Conservation (phyloP, 2,113 vertebrate genomes). For the Takifugu flavidus region DNA sequence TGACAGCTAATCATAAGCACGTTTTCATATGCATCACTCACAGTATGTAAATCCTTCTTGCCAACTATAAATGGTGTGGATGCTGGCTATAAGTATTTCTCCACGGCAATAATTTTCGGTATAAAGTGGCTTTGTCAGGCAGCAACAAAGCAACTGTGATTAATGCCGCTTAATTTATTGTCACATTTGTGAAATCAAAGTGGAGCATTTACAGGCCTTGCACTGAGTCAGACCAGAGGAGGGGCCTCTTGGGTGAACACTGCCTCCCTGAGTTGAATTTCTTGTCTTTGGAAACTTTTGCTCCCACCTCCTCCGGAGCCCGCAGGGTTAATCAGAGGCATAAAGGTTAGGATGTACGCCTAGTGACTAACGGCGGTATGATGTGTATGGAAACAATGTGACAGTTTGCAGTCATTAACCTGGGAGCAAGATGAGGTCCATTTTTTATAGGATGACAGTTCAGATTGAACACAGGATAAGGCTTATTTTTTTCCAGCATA, state of each 20-base stretch:
- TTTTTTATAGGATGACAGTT: slow-evolving; percentile 48
- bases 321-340: slow-evolving; percentile 78
- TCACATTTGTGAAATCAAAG: slow-evolving; percentile 95
- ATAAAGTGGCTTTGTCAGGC: slow-evolving; percentile 85
- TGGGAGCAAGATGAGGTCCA: slow-evolving; percentile 43
- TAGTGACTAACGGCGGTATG: slow-evolving; percentile 77
- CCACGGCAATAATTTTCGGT: slow-evolving; percentile 88
- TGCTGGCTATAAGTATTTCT: slow-evolving; percentile 84
- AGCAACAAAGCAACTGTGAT: slow-evolving; percentile 87
- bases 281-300: slow-evolving; percentile 56
- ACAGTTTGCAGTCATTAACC: slow-evolving; percentile 76
- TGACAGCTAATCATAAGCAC: slow-evolving; percentile 24
- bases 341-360: slow-evolving; percentile 87
- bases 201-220: slow-evolving; percentile 90
- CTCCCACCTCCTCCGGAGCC: slow-evolving; percentile 55
- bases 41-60: slow-evolving; percentile 80
- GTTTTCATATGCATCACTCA: slow-evolving; percentile 65
- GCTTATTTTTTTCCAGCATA: slow-evolving; percentile 32
- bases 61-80: slow-evolving; percentile 84
- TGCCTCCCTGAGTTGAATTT: slow-evolving; percentile 26
- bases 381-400: slow-evolving; percentile 71
- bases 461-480: slow-evolving; percentile 46
- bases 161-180: slow-evolving; percentile 94
- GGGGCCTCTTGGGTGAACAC: slow-evolving; percentile 49
- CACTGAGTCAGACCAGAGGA: slow-evolving; percentile 86